Conservation (phyloP, 2,888 invertebrate species). For the Perithous albicinctus region DNA sequence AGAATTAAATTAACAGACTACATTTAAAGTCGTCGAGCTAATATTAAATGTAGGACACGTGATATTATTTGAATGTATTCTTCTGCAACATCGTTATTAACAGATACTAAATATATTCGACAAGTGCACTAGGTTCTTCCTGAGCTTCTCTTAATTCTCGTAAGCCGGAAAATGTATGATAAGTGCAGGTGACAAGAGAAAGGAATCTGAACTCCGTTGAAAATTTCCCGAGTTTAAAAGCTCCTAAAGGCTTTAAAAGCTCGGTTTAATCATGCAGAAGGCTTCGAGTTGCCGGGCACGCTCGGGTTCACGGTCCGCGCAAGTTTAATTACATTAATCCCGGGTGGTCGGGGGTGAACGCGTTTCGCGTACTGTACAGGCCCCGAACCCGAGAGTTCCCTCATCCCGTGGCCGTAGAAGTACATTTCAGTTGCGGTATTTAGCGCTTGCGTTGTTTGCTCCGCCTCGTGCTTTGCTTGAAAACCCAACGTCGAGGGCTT, state of each 20-base stretch:
- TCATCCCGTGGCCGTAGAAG: conserved; percentile 67
- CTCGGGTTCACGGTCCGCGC: conserved; percentile 47
- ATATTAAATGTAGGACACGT: too few relatives aligned
- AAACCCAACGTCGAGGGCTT: conserved; percentile 7
- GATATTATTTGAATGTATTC: too few relatives aligned
- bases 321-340: conserved; percentile 73
- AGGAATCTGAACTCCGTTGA: conserved; percentile 28
- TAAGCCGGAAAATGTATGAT: background rate
- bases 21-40: too few relatives aligned
- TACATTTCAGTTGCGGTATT: conserved; percentile 73
- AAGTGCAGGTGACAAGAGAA: background rate
- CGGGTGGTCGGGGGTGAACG: conserved; percentile 43
- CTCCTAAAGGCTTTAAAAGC: conserved; percentile 58
- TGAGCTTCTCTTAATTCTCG: background rate
- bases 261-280: conserved; percentile 61
- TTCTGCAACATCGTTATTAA: too few relatives aligned
- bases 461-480: conserved; percentile 38
- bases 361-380: conserved; percentile 33
- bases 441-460: conserved; percentile 69
- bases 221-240: conserved; percentile 46
- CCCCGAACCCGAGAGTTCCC: conserved; percentile 51
- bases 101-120: too few relatives aligned
- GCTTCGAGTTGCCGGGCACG: conserved; percentile 39
- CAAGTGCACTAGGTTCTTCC: too few relatives aligned
- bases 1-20: too few relatives aligned